Conservation (phyloP, 1,140 invertebrate genomes). For the Hermetia illucens region DNA sequence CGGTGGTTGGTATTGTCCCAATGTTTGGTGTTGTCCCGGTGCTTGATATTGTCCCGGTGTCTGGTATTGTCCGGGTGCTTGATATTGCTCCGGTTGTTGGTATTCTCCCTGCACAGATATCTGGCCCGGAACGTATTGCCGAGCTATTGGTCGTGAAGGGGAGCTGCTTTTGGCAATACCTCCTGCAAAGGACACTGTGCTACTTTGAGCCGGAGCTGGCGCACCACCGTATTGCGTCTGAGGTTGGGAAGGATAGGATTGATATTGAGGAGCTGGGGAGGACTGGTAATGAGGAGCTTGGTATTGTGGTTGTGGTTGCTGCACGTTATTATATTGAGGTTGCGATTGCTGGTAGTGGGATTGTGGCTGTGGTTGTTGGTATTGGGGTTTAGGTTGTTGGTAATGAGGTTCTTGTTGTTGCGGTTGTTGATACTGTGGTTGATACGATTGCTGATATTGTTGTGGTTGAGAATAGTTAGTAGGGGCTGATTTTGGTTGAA, state of each 20-base stretch:
- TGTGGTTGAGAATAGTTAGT: no score
- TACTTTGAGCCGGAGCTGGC: background rate
- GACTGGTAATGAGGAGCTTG: slow-evolving; percentile 12
- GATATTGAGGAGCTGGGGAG: slow-evolving; percentile 9
- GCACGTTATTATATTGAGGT: slow-evolving; percentile 3
- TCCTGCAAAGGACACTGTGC: background rate
- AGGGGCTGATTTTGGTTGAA: no score
- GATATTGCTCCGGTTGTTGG: slow-evolving; percentile 7
- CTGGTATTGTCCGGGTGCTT: background rate
- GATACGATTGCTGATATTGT: slow-evolving; percentile 9
- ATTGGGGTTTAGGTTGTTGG: slow-evolving; percentile 13
- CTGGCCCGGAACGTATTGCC: no score
- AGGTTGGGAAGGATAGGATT: slow-evolving; percentile 9
- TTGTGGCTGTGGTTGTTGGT: slow-evolving; percentile 14
- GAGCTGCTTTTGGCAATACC: no score
- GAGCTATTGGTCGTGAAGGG: no score
- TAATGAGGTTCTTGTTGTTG: slow-evolving; percentile 29
- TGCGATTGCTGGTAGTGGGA: slow-evolving; percentile 14
- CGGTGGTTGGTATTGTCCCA: background rate
- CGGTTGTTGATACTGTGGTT: slow-evolving; percentile 15
- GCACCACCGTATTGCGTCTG: background rate
- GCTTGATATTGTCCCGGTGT: background rate
- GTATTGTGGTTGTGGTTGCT: slow-evolving; percentile 17
- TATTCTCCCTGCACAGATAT: no score
- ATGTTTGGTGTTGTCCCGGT: background rate